Evolutionary conservation across 1,140 invertebrate species (phyloP), one percentile per base, ranked within the genome.

Genomic region (Drosophila trapezifrons): DNA sequence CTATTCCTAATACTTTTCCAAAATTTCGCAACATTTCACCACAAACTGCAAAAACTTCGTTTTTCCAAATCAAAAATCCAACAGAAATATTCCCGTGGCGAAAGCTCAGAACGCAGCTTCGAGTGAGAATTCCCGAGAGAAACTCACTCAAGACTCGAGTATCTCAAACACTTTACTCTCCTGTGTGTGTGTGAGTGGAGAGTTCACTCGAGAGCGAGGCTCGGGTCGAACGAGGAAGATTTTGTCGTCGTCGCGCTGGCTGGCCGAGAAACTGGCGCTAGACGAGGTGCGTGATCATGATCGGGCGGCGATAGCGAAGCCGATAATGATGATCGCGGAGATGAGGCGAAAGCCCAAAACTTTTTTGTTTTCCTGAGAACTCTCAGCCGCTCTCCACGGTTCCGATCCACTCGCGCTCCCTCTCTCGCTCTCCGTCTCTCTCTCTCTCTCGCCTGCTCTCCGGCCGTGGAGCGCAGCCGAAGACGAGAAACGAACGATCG

Each of bases 251-350:
- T 66, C 73, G 73, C 35, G 73, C 72, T 76, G 73, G 73, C 73
- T 76, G 73, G 73, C 60, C 65, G 58, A 49, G 65, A 65, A 43
- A 72, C 67, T 75, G 73, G 63, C 73, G 73, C 73, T 76, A 76
- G 72, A 67, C 73, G 38, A 76, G 51, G 60, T 47, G 40, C 63
- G 37, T 69, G 64, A 72, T 72, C 42, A 72, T 51, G 67, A 74
- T 74, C 67, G 43, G 32, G 13, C 10, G 27, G 37, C 51, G 62
- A 71, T 71, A 56, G 65, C 46, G 49, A 56, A 40, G 51, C 65
- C 40, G 67, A 71, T 73, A 52, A 72, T 72, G 66, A 73, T 52
- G 64, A 35, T 67, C 35, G 17, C 18, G 47, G 42, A 71, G 66
- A 59, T 73, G 45, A 56, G 69, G 64, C 45, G 46, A 66, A 65